Percentiles rank a stretch among this genome's conserved stretches.
Conservation (phyloP, 2,888 invertebrate species). For the Furcula furcula region DNA sequence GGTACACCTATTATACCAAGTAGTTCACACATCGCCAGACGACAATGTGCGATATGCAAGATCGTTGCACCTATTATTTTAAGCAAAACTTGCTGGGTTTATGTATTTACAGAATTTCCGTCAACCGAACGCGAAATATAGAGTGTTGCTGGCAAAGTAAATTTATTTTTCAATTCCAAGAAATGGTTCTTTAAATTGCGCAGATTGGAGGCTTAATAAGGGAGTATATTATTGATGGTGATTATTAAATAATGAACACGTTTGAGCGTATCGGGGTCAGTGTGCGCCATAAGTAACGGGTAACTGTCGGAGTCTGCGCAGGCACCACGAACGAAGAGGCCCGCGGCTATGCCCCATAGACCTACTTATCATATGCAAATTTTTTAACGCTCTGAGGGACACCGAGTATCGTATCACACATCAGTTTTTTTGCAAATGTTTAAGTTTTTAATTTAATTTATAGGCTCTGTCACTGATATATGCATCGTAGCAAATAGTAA, state of each 20-base stretch:
- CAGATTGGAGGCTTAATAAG: background rate
- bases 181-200: background rate
- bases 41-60: conserved; percentile 17
- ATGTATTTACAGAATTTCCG: background rate
- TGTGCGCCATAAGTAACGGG: conserved; percentile 62
- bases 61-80: conserved; percentile 23
- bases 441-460: background rate
- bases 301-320: conserved; percentile 56
- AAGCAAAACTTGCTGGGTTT: conserved; percentile 22
- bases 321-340: conserved; percentile 23
- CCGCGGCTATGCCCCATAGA: conserved; percentile 43
- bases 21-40: conserved; percentile 5
- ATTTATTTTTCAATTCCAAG: conserved; percentile 11
- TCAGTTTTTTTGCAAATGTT: conserved; percentile 15
- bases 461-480: background rate
- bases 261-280: conserved; percentile 64
- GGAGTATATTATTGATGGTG: conserved; percentile 29
- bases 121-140: conserved; percentile 24
- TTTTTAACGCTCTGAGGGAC: conserved; percentile 36
- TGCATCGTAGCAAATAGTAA: no score
- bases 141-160: conserved; percentile 16
- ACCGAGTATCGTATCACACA: conserved; percentile 36
- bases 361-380: conserved; percentile 52
- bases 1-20: conserved; percentile 23
- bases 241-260: conserved; percentile 45